Conservation (phyloP, 92 coral and sea anemone genomes). For the Epizoanthus rinbou region DNA sequence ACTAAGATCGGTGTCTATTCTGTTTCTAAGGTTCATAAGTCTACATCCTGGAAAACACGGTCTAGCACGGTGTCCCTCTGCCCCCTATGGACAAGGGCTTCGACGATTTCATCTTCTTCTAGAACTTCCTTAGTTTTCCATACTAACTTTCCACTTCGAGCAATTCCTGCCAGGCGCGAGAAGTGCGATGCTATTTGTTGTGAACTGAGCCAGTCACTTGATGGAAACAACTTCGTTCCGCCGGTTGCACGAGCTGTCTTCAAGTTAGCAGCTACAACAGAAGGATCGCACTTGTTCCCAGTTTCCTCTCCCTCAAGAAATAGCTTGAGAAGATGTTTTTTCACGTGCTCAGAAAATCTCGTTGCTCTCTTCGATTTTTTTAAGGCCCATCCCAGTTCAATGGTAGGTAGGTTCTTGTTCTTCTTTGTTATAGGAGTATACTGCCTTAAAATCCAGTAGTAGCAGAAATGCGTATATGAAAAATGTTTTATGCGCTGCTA, state of each 20-base stretch:
- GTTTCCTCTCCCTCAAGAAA: slow-evolving; percentile 10
- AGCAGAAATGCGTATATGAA: too few relatives aligned
- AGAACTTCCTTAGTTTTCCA: not conserved
- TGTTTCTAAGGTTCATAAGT: too few relatives aligned
- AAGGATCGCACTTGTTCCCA: not conserved
- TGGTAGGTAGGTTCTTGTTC: too few relatives aligned
- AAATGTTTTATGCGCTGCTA: too few relatives aligned
- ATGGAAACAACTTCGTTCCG: not conserved
- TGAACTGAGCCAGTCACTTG: slow-evolving; percentile 1
- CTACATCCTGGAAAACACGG: too few relatives aligned
- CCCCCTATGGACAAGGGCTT: not conserved
- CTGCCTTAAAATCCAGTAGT: too few relatives aligned
- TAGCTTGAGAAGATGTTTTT: not conserved
- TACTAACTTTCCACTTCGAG: not conserved
- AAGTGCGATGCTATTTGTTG: not conserved
- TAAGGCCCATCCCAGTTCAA: not conserved
- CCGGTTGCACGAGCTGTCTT: not conserved
- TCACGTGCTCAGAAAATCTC: not conserved
- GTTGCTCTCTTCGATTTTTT: not conserved
- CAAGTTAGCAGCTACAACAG: not conserved
- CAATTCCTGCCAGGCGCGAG: not conserved
- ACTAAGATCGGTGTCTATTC: too few relatives aligned
- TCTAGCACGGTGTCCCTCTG: not conserved
- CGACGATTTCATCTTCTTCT: not conserved
- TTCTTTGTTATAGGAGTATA: too few relatives aligned